Percentiles rank a stretch among this genome's conserved stretches.
Conservation (phyloP, 2,888 invertebrate genomes). For the Byasa hedistus region DNA sequence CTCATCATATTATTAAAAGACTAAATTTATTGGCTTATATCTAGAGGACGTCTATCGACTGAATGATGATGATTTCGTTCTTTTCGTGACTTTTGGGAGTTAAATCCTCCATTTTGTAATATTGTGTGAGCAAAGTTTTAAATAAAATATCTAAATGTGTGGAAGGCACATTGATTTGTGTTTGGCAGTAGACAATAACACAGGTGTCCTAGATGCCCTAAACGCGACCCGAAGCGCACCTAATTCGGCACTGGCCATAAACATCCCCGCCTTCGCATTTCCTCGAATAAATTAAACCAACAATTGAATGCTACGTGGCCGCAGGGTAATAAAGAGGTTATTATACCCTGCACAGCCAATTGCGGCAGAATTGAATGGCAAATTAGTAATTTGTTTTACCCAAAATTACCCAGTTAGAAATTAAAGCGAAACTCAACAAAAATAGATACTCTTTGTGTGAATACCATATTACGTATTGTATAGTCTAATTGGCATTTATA, state of each 20-base stretch:
- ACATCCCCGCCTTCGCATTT: conserved; percentile 28
- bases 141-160: too few relatives aligned
- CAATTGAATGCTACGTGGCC: conserved; percentile 31
- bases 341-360: conserved; percentile 19
- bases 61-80: too few relatives aligned
- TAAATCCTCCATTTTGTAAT: too few relatives aligned
- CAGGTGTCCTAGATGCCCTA: conserved; percentile 29
- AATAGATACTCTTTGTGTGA: not conserved
- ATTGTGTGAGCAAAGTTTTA: too few relatives aligned
- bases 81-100: too few relatives aligned
- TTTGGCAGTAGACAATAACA: not conserved
- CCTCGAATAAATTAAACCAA: conserved; percentile 32
- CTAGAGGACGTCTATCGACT: too few relatives aligned
- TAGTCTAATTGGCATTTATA: too few relatives aligned
- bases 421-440: not conserved
- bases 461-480: not conserved
- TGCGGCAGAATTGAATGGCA: conserved; percentile 19
- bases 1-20: too few relatives aligned
- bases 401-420: not conserved
- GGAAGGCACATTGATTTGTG: too few relatives aligned
- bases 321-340: conserved; percentile 27
- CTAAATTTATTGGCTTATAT: too few relatives aligned
- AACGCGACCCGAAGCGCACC: conserved; percentile 17
- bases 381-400: conserved; percentile 22
- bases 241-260: conserved; percentile 31